These are phyloP conservation scores for Meta bourneti DNA, from an alignment of 2,888 invertebrate genomes.

Conservation along the genomic window DNA sequence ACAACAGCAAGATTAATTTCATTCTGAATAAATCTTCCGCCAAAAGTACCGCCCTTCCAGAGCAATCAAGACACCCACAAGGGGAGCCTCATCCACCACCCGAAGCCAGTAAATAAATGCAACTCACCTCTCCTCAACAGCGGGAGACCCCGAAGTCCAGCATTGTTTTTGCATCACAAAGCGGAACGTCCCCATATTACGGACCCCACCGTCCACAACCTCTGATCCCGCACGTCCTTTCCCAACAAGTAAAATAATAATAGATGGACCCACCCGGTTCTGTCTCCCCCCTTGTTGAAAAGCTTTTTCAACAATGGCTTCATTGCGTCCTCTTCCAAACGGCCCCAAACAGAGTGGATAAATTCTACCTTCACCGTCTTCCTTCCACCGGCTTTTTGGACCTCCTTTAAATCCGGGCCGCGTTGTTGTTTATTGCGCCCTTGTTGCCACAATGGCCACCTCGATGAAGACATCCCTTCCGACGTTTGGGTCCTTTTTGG, in stretches of 20 bases:
- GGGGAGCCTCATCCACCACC: background rate
- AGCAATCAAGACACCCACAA: slow-evolving; percentile 28
- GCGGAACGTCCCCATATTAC: slow-evolving; percentile 16
- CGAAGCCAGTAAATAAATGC: slow-evolving; percentile 21
- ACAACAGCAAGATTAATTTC: slow-evolving; percentile 33
- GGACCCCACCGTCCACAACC: slow-evolving; percentile 19
- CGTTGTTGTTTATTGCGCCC: slow-evolving; percentile 50
- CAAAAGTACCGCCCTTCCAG: background rate
- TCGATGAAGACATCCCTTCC: slow-evolving; percentile 53
- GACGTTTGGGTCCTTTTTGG: slow-evolving; percentile 24
- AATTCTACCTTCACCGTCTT: background rate
- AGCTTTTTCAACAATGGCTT: slow-evolving; percentile 12
- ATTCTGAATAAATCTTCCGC: background rate
- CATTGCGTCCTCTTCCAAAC: background rate
- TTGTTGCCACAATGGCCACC: slow-evolving; percentile 12
- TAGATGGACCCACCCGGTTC: background rate
- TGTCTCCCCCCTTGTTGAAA: background rate
- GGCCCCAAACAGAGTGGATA: background rate
- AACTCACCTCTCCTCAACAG: background rate
- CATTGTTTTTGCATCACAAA: slow-evolving; percentile 49
- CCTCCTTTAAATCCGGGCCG: background rate
- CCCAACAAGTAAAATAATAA: background rate
- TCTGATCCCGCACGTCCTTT: slow-evolving; percentile 39
- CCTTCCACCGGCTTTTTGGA: background rate
- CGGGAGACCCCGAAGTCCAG: background rate